These are phyloP conservation scores for Emydocephalus ijimae DNA, from an alignment of 2,113 vertebrate species.

Conservation along the genomic window DNA sequence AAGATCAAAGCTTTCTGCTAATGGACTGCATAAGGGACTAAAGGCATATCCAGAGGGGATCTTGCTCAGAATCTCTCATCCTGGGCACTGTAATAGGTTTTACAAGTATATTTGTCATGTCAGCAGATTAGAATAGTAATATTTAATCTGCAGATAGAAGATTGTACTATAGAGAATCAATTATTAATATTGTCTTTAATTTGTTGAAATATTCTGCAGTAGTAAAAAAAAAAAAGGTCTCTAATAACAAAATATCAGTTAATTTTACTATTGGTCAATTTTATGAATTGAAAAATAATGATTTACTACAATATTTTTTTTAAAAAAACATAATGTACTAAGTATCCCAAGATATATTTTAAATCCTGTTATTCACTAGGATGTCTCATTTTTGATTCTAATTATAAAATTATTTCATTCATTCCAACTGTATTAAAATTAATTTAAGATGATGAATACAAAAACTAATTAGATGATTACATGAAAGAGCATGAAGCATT, in stretches of 20 bases:
- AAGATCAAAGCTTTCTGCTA: neutral
- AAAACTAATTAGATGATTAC: neutral
- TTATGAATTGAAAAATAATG: slow-evolving; percentile 31
- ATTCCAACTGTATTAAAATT: slow-evolving; percentile 17
- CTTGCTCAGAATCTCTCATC: neutral
- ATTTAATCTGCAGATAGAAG: neutral
- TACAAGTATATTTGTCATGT: neutral
- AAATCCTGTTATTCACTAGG: slow-evolving; percentile 33
- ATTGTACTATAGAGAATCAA: slow-evolving; percentile 20
- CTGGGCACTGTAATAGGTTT: neutral
- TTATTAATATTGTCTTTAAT: neutral
- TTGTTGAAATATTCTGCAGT: slow-evolving; percentile 22
- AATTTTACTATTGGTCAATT: slow-evolving; percentile 30
- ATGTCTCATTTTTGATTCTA: slow-evolving; percentile 16
- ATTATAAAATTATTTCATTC: slow-evolving; percentile 32
- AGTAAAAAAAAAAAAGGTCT: slow-evolving; percentile 40
- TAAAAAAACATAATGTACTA: slow-evolving; percentile 34
- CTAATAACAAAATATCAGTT: slow-evolving; percentile 36
- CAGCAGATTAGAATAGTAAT: neutral
- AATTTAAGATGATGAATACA: slow-evolving; percentile 9
- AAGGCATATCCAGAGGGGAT: neutral
- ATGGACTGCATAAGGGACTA: neutral
- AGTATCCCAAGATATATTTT: slow-evolving; percentile 34
- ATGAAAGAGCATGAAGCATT: neutral
- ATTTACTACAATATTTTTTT: slow-evolving; percentile 30